Conservation (phyloP, 2,888 invertebrate genomes). For the Vannuccia rotundouncinata region DNA sequence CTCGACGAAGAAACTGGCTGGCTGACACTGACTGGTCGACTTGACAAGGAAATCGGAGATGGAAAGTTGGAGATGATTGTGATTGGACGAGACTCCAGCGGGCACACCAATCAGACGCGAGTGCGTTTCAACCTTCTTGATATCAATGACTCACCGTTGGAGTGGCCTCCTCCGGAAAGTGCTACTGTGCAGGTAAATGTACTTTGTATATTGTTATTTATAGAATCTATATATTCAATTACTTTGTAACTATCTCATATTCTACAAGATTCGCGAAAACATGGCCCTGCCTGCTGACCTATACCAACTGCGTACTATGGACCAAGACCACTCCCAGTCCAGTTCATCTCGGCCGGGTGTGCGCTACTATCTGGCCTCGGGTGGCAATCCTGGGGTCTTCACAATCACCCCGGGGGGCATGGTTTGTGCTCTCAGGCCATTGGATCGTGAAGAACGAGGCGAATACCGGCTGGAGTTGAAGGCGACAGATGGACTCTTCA, state of each 20-base stretch:
- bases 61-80: not conserved
- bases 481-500: conserved; percentile 9
- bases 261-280: not conserved
- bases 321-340: not conserved
- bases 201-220: no score
- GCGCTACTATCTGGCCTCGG: not conserved
- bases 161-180: not conserved
- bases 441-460: not conserved
- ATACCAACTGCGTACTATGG: not conserved
- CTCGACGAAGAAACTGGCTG: not conserved
- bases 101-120: not conserved
- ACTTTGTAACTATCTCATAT: not conserved
- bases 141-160: not conserved
- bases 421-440: not conserved
- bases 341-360: not conserved
- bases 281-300: not conserved
- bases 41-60: not conserved
- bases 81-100: not conserved
- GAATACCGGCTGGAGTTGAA: not conserved
- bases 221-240: no score
- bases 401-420: not conserved
- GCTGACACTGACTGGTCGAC: not conserved
- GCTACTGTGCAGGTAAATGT: not conserved
- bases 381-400: not conserved
- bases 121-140: not conserved